A percentile compares a stretch with the other conserved stretches of the same genome.
Conservation (phyloP, 1,140 invertebrate genomes). For the Megalonaias nervosa region DNA sequence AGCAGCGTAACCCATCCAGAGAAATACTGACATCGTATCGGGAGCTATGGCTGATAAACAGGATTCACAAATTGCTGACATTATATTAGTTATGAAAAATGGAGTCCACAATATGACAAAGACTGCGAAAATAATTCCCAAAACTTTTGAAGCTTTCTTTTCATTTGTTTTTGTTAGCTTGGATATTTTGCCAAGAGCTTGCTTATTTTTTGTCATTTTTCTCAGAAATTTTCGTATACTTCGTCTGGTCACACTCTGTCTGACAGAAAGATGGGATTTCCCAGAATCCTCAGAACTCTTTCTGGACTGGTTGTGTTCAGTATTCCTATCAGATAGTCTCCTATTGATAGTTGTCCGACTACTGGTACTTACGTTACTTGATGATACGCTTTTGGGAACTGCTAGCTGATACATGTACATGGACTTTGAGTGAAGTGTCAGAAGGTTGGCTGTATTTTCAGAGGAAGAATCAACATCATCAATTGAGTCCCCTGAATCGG, state of each 20-base stretch:
- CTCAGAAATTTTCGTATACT: slow-evolving; percentile 1
- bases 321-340: too few relatives aligned
- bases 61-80: slow-evolving; percentile 56
- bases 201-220: too few relatives aligned
- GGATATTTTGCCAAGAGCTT: too few relatives aligned
- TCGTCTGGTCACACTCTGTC: slow-evolving; percentile 3
- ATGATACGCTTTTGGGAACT: not conserved
- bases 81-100: slow-evolving; percentile 69
- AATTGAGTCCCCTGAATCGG: slow-evolving; percentile 29
- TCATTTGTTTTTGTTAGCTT: slow-evolving; percentile 61
- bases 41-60: slow-evolving; percentile 54
- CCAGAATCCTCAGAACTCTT: slow-evolving; percentile 8
- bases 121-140: slow-evolving; percentile 70
- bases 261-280: slow-evolving; percentile 7
- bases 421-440: slow-evolving; percentile 50
- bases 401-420: slow-evolving; percentile 47
- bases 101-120: slow-evolving; percentile 70
- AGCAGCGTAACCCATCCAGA: slow-evolving; percentile 71
- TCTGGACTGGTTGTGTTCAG: not conserved
- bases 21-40: slow-evolving; percentile 62
- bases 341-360: not conserved
- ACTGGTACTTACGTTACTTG: not conserved
- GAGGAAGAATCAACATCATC: slow-evolving; percentile 43
- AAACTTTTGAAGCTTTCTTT: slow-evolving; percentile 68
- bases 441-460: slow-evolving; percentile 43